Percentiles rank a stretch among this genome's conserved stretches.
Evolutionary conservation across 1,140 invertebrate genomes (phyloP).

Genomic region (Trichonephila inaurata): DNA sequence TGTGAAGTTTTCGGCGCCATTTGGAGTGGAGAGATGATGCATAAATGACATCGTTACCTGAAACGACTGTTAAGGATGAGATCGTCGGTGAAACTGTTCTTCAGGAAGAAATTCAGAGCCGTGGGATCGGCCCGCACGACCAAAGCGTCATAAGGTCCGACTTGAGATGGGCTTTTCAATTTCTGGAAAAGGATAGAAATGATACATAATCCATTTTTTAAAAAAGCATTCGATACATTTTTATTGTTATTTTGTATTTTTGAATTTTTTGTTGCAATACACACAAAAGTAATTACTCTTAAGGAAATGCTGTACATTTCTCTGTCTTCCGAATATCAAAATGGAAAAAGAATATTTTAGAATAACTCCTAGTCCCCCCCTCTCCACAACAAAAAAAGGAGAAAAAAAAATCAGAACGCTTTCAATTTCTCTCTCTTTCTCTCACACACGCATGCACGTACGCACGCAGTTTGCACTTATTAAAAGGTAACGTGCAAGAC

Average conservation of each 20-base stretch:
- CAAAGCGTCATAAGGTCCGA: conserved; percentile 81
- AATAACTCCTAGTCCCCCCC: too few relatives aligned
- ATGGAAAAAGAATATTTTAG: too few relatives aligned
- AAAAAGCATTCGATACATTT: not conserved
- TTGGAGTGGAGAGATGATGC: not conserved
- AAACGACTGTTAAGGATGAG: conserved; percentile 81
- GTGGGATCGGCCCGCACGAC: conserved; percentile 81
- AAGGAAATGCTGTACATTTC: too few relatives aligned
- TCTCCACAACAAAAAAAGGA: too few relatives aligned
- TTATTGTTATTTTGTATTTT: not conserved
- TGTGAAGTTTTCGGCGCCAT: not conserved
- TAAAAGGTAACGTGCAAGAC: too few relatives aligned
- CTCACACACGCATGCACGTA: too few relatives aligned
- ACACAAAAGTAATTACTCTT: too few relatives aligned
- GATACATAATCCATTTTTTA: not conserved
- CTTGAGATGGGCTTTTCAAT: conserved; percentile 80
- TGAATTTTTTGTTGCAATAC: too few relatives aligned
- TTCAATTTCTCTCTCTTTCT: too few relatives aligned
- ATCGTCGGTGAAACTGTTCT: conserved; percentile 81
- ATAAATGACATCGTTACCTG: conserved; percentile 77
- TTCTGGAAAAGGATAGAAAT: conserved; percentile 78
- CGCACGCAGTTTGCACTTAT: too few relatives aligned
- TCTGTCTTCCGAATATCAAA: too few relatives aligned
- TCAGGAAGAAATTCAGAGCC: conserved; percentile 80
- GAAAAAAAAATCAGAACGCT: too few relatives aligned